A percentile compares a stretch with the other conserved stretches of the same genome.
These are phyloP conservation scores for Hestina assimilis DNA, from an alignment of 1,140 invertebrate species.

Conservation along the genomic window DNA sequence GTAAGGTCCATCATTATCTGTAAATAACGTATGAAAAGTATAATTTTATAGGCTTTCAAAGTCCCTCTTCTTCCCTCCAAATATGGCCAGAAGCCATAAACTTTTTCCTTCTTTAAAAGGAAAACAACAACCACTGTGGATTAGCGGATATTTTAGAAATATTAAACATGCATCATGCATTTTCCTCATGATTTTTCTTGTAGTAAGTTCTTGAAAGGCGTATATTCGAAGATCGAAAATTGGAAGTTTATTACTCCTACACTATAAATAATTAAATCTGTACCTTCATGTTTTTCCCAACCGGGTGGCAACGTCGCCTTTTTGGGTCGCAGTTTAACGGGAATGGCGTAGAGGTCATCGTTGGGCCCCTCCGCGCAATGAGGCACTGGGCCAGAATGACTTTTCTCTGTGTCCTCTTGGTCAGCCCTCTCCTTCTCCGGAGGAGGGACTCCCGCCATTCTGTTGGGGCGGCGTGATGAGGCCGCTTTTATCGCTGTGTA, in stretches of 20 bases:
- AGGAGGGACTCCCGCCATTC: constrained; percentile 69
- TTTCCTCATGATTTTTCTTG: no score
- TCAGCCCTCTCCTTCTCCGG: constrained; percentile 75
- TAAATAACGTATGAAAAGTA: no score
- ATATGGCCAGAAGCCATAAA: no score
- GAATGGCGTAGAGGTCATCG: constrained; percentile 87
- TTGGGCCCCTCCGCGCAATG: constrained; percentile 85
- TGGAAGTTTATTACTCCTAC: not conserved
- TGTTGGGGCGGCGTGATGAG: constrained; percentile 65
- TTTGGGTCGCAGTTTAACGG: constrained; percentile 82
- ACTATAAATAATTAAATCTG: not conserved
- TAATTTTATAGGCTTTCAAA: no score
- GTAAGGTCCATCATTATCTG: constrained; percentile 95
- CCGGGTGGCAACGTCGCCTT: constrained; percentile 84
- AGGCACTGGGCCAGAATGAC: constrained; percentile 81
- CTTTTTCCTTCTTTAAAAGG: no score
- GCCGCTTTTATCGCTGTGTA: constrained; percentile 70
- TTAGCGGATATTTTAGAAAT: no score
- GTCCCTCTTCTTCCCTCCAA: no score
- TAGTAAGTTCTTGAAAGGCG: no score
- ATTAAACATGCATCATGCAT: no score
- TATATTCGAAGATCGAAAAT: no score
- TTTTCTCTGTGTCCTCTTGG: constrained; percentile 72
- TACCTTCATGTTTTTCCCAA: constrained; percentile 97
- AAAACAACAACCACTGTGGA: no score